Percentiles rank a stretch among this genome's conserved stretches.
Conservation (phyloP, 2,797 vertebrate species). For the Benthosema pterotum region DNA sequence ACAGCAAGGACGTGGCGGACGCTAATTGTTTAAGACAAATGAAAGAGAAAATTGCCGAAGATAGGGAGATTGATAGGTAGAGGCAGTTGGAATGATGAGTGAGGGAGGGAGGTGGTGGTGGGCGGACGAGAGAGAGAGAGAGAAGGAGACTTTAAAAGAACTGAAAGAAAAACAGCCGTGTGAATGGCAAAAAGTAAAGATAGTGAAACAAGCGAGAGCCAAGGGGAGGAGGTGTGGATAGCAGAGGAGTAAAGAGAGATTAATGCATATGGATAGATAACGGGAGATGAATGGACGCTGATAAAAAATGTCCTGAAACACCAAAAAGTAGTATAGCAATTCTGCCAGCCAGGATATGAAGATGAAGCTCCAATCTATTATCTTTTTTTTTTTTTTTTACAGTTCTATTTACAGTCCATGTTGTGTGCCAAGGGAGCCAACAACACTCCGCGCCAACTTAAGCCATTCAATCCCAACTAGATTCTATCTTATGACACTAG, state of each 20-base stretch:
- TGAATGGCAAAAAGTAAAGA: constrained; percentile 30
- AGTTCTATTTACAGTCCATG: background rate
- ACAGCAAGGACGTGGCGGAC: constrained; percentile 4
- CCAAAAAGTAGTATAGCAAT: constrained; percentile 24
- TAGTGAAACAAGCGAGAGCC: constrained; percentile 16
- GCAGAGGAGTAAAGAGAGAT: background rate
- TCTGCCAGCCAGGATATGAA: constrained; percentile 17
- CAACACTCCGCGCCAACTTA: too few relatives aligned
- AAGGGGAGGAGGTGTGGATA: background rate
- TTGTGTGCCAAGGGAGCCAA: too few relatives aligned
- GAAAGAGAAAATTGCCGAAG: constrained; percentile 46
- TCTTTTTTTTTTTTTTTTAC: too few relatives aligned
- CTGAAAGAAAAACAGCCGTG: constrained; percentile 22
- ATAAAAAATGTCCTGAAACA: constrained; percentile 20
- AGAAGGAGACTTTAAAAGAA: constrained; percentile 35
- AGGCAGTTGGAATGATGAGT: constrained; percentile 33
- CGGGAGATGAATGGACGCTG: constrained; percentile 8
- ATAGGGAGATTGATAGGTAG: constrained; percentile 33
- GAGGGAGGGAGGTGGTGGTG: too few relatives aligned
- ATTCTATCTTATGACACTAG: too few relatives aligned
- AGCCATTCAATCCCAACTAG: too few relatives aligned
- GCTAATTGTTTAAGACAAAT: constrained; percentile 55
- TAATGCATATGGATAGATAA: background rate
- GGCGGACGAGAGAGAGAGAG: constrained; percentile 5
- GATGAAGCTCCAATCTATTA: background rate